Base-by-base conservation (phyloP, 2,113 vertebrate genomes). In the Saguinus imperator region DNA sequence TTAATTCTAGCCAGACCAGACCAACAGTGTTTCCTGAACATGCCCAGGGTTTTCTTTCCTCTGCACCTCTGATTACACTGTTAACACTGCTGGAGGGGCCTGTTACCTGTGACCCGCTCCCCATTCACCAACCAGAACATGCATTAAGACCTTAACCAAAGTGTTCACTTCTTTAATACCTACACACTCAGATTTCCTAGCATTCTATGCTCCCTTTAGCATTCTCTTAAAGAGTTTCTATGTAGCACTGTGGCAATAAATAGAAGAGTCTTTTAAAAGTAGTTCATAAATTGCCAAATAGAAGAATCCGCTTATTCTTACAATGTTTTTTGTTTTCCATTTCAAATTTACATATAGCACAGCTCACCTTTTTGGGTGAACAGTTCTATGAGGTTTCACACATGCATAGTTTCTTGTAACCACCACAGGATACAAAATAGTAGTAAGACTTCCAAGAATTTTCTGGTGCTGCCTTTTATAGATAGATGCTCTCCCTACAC, bases 61-160 rank as follows among this genome's bases (percentile, higher is more conserved):
- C 55, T 43, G 21, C 3, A 18, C 32, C 35, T 89, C 14, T 40
- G 32, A 32, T 85, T 43, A 55, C 1, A 48, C 3, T 25, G 4
- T 75, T 27, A 35, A 10, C 0, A 1, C 1, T n/a, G 43, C 35
- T 45, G 35, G 20, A 3, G 35, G 40, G 35, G n/a, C 5, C 23
- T 12, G 8, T 50, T 79, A 8, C 40, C 45, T 20, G 1, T 16
- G 52, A 25, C 8, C 4, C 8, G 4, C 0, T 27, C 3, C 10
- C 13, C 1, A 43, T 5, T 6, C 11, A 1, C 27, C 23, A n/a
- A 8, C 25, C 35, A 61, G 25, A n/a, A 16, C 5, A 18, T 40
- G 18, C 66, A 58, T 13, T 64, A 16, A 37, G 66, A 76, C 48
- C 1, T 55, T 14, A 43, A 45, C 25, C 75, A 32, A 57, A 40